These are phyloP conservation scores for Trichoplusia ni DNA, from an alignment of 1,140 invertebrate species.

Conservation along the genomic window DNA sequence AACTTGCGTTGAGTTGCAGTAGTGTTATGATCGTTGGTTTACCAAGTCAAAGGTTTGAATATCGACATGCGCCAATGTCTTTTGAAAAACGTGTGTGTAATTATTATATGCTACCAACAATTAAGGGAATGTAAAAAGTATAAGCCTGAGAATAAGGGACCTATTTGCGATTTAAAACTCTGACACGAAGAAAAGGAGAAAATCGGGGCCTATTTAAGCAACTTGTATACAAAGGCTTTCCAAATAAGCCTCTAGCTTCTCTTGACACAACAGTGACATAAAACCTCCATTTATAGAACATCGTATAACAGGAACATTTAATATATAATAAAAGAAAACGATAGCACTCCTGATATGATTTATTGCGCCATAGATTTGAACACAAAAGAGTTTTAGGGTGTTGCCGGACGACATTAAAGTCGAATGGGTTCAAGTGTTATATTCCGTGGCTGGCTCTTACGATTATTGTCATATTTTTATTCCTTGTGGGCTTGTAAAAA, in stretches of 20 bases:
- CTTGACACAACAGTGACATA: neutral
- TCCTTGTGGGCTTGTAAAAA: neutral
- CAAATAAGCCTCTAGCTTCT: neutral
- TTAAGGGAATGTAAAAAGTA: too few species aligned
- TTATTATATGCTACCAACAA: too few species aligned
- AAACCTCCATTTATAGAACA: slow-evolving; percentile 2
- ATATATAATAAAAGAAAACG: slow-evolving; percentile 22
- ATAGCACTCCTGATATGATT: slow-evolving; percentile 13
- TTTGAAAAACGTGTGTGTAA: too few species aligned
- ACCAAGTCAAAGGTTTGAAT: too few species aligned
- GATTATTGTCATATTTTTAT: neutral
- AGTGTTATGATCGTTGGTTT: too few species aligned
- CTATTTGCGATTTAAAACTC: too few species aligned
- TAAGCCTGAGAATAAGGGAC: too few species aligned
- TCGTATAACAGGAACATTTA: slow-evolving; percentile 8
- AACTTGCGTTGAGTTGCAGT: too few species aligned
- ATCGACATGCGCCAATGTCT: too few species aligned
- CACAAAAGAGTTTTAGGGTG: neutral
- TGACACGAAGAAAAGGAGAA: too few species aligned
- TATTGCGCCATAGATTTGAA: slow-evolving; percentile 6
- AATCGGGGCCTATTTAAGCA: too few species aligned
- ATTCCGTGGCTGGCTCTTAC: neutral
- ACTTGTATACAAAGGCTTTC: too few species aligned
- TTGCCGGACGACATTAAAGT: slow-evolving; percentile 15
- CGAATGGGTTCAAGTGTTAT: slow-evolving; percentile 6